Percentiles rank a stretch among this genome's conserved stretches.
Evolutionary conservation across 2,113 vertebrate species (phyloP).

Genomic region (Serinus canaria): DNA sequence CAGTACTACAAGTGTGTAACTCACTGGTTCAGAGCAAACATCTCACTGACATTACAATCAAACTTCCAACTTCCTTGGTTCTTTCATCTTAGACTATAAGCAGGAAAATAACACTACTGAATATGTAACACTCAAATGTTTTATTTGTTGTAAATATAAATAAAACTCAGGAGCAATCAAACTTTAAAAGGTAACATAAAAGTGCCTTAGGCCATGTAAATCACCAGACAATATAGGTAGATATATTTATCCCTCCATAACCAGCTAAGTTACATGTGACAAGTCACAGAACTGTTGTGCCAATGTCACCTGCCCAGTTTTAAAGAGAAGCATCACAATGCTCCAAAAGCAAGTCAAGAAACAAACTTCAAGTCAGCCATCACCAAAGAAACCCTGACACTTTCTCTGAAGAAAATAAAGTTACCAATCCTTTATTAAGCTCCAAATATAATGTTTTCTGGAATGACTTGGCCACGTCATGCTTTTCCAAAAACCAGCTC

Average conservation of each 20-base stretch:
- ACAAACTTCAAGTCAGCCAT: fast-evolving
- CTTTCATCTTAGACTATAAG: not conserved
- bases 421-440: not conserved
- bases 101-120: not conserved
- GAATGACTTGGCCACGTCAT: not conserved
- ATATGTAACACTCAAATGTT: not conserved
- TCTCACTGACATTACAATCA: not conserved
- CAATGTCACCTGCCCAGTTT: not conserved
- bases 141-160: not conserved
- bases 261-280: not conserved
- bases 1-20: not conserved
- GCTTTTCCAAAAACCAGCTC: not conserved
- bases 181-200: not conserved
- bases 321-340: not conserved
- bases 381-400: not conserved
- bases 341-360: not conserved
- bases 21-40: not conserved
- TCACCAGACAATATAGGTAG: not conserved
- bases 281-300: not conserved
- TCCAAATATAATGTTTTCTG: not conserved
- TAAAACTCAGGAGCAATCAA: not conserved
- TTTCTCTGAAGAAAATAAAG: not conserved
- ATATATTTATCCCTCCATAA: not conserved
- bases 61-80: not conserved
- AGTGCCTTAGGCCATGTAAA: not conserved